phyloP scores from a whole-genome alignment of 1,140 invertebrate species.

The Cyrtorhinus lividipennis region DNA sequence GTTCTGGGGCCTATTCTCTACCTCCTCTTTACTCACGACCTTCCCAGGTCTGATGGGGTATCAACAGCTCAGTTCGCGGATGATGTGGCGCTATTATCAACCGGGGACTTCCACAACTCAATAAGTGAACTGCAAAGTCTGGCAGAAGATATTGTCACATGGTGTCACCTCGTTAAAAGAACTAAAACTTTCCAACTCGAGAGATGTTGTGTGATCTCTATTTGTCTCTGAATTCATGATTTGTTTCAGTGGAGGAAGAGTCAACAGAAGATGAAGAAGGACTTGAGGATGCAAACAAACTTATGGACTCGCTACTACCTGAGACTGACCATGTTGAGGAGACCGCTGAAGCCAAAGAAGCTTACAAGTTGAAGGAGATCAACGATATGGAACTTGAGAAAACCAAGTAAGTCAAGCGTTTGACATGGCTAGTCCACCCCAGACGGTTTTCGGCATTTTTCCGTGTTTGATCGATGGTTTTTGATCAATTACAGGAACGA shows the following conservation, averaged over 20 bases:
- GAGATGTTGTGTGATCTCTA: neutral
- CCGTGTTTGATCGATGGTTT: too few relatives aligned
- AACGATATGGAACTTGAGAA: slow-evolving; percentile 33
- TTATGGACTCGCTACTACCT: neutral
- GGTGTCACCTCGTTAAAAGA: too few relatives aligned
- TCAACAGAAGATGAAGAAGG: slow-evolving; percentile 21
- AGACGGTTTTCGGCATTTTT: too few relatives aligned
- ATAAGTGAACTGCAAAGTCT: neutral
- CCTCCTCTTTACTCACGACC: too few relatives aligned
- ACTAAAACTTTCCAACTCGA: neutral
- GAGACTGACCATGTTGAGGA: slow-evolving; percentile 6
- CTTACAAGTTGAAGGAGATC: slow-evolving; percentile 20
- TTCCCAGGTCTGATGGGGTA: too few relatives aligned
- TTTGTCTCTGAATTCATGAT: neutral
- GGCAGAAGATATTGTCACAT: too few relatives aligned
- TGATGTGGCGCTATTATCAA: too few relatives aligned
- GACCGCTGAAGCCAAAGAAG: slow-evolving; percentile 15
- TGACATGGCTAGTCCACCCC: too few relatives aligned
- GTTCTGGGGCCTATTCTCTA: too few relatives aligned
- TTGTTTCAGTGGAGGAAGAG: slow-evolving; percentile 15
- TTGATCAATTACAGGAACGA: slow-evolving; percentile 34
- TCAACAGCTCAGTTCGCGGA: too few relatives aligned
- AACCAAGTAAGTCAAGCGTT: slow-evolving; percentile 38
- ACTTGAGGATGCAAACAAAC: slow-evolving; percentile 31
- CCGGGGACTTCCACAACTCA: neutral